Conservation (phyloP, 1,140 invertebrate species). For the Megathymus violae region DNA sequence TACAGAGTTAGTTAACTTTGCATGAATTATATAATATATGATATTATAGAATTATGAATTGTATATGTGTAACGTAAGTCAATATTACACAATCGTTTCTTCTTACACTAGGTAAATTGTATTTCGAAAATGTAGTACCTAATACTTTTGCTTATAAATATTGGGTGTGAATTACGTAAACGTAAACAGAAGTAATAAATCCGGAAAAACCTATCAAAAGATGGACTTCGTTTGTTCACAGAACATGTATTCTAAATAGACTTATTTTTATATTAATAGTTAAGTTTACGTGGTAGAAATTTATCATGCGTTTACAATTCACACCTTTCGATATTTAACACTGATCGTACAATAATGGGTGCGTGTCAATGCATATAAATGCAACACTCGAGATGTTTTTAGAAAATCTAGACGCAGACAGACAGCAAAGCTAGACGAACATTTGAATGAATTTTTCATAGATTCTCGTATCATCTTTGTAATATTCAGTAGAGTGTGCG, state of each 20-base stretch:
- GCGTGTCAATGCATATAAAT: too few relatives aligned
- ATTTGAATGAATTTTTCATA: too few relatives aligned
- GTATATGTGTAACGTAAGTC: slow-evolving; percentile 12
- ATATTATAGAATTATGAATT: slow-evolving; percentile 15
- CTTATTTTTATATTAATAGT: background rate
- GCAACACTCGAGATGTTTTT: too few relatives aligned
- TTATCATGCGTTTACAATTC: background rate
- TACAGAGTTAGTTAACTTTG: slow-evolving; percentile 65
- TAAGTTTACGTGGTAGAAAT: background rate
- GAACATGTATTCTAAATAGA: background rate
- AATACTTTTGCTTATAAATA: background rate
- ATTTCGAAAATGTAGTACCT: background rate
- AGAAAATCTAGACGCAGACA: too few relatives aligned
- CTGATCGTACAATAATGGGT: too few relatives aligned
- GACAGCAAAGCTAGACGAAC: too few relatives aligned
- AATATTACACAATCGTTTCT: slow-evolving; percentile 1
- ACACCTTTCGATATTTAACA: background rate
- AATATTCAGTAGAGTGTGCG: too few relatives aligned
- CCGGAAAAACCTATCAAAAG: background rate
- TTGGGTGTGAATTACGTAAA: background rate
- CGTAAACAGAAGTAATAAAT: background rate
- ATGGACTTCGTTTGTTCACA: background rate
- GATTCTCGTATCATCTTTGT: too few relatives aligned
- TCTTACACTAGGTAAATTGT: background rate
- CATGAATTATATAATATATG: slow-evolving; percentile 59